Evolutionary conservation across 2,113 vertebrate genomes (phyloP), one percentile per base, ranked within the genome.

Genomic region (Malaclemys terrapin): DNA sequence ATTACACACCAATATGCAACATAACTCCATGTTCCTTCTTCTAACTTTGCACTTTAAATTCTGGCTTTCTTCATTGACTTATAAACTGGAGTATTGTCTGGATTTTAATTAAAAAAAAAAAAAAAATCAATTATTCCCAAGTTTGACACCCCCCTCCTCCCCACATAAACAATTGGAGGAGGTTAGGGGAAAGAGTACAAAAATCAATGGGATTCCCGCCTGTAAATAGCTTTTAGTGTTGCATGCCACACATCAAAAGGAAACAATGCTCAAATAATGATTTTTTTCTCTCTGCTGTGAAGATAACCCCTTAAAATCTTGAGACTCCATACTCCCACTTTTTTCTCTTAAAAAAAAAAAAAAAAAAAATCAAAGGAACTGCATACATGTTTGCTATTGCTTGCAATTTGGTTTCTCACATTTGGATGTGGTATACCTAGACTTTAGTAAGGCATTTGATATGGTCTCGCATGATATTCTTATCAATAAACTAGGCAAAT

Each of bases 81-180:
- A 20, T 1, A 4, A 9, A 27, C 5, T 3, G 3, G 45, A 54
- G 22, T 0, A 1, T 3, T 69, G 49, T 82, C 31, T 38, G 49
- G 54, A 50, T 47, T 72, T 22, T 69, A 69, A 19, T n/a, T 19
- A 5, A 13, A 31, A 62, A 65, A 38, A 31, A 62, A 65, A 38
- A 62, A 35, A 62, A 62, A 65, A 27, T 57, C 50, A 29, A 57
- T 72, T 65, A 52, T 65, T 91, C 85, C 59, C 42, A 86, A 79
- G 14, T 25, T 25, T 50, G 52, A 17, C 50, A 75, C 8, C 84
- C 81, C 8, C 8, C 42, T 57, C 50, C 10, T 50, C 16, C 54
- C 57, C 75, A 84, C 91, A 59, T 19, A 20, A 65, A 11, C 1
- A 1, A 27, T 1, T 65, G 65, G 56, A 87, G 14, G 25, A 2